Evolutionary conservation across 1,140 invertebrate species (phyloP).

Genomic region (Brachionus calyciflorus): DNA sequence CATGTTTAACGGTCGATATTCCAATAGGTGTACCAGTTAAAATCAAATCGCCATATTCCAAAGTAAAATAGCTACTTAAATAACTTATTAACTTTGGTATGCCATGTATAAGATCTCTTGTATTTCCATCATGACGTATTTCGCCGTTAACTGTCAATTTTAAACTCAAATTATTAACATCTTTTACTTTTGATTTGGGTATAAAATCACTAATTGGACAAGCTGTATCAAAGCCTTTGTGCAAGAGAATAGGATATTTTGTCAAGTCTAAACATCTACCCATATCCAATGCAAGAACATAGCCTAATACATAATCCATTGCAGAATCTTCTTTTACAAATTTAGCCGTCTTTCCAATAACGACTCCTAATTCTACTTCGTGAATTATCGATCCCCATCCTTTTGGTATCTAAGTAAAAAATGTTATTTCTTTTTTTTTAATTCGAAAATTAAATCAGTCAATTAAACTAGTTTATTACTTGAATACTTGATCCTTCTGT

Average conservation of each 20-base stretch:
- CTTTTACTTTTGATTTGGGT: conserved; percentile 52
- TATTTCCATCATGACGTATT: conserved; percentile 62
- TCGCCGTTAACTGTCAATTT: conserved; percentile 64
- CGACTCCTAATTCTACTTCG: conserved; percentile 76
- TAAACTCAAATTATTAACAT: conserved; percentile 67
- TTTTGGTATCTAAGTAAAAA: conserved; percentile 57
- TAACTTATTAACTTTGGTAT: conserved; percentile 69
- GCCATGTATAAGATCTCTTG: conserved; percentile 71
- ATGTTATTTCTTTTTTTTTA: background rate
- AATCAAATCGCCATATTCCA: conserved; percentile 74
- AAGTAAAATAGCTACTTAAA: conserved; percentile 69
- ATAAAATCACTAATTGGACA: conserved; percentile 74
- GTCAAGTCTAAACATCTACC: conserved; percentile 68
- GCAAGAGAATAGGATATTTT: conserved; percentile 72
- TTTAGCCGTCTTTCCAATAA: conserved; percentile 67
- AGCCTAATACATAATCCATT: conserved; percentile 70
- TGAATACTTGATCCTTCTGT: conserved; percentile 26
- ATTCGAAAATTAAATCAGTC: too few relatives aligned
- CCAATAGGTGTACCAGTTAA: conserved; percentile 77
- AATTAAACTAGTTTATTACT: too few relatives aligned
- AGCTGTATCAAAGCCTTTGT: conserved; percentile 77
- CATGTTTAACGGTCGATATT: conserved; percentile 67
- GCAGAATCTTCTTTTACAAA: conserved; percentile 66
- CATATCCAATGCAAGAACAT: conserved; percentile 74
- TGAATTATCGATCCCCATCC: conserved; percentile 69